Evolutionary conservation across 2,888 invertebrate species (phyloP).

Genomic region (Plutella xylostella): DNA sequence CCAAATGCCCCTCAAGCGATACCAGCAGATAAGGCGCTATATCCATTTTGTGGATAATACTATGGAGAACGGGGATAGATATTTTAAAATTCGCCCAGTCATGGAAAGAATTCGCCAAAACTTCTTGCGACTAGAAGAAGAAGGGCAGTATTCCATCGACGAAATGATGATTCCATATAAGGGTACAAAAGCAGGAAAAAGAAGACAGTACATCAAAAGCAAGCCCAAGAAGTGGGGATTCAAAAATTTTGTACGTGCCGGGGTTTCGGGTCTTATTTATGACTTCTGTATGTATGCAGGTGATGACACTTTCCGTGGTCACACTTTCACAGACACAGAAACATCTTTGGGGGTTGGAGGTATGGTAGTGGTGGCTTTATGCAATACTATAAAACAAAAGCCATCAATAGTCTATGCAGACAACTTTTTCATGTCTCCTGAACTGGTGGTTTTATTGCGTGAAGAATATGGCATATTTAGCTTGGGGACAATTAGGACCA

Average conservation of each 20-base stretch:
- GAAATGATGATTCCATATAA: slow-evolving; percentile 10
- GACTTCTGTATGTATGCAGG: slow-evolving; percentile 12
- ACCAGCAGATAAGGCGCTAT: slow-evolving; percentile 7
- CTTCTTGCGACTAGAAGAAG: slow-evolving; percentile 3
- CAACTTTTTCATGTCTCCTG: neutral
- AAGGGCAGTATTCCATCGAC: slow-evolving; percentile 4
- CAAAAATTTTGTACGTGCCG: slow-evolving; percentile 29
- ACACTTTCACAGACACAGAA: slow-evolving; percentile 17
- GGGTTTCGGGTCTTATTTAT: slow-evolving; percentile 25
- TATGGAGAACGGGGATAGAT: slow-evolving; percentile 2
- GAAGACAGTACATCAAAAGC: slow-evolving; percentile 29
- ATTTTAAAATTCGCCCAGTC: slow-evolving; percentile 4
- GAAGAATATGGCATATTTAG: slow-evolving; percentile 6
- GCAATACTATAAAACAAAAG: slow-evolving; percentile 13
- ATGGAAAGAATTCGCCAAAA: slow-evolving; percentile 6
- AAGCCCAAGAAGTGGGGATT: slow-evolving; percentile 35
- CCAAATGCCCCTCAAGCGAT: slow-evolving; percentile 5
- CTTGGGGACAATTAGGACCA: slow-evolving; percentile 5
- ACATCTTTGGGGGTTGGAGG: slow-evolving; percentile 19
- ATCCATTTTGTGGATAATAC: slow-evolving; percentile 6
- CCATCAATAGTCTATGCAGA: neutral
- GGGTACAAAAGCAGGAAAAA: slow-evolving; percentile 10
- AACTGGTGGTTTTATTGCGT: neutral
- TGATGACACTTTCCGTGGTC: slow-evolving; percentile 19
- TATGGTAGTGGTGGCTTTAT: slow-evolving; percentile 20